Evolutionary conservation across 1,140 invertebrate species (phyloP), one percentile per base, ranked within the genome.

Genomic region (Caenorhabditis brenneri): DNA sequence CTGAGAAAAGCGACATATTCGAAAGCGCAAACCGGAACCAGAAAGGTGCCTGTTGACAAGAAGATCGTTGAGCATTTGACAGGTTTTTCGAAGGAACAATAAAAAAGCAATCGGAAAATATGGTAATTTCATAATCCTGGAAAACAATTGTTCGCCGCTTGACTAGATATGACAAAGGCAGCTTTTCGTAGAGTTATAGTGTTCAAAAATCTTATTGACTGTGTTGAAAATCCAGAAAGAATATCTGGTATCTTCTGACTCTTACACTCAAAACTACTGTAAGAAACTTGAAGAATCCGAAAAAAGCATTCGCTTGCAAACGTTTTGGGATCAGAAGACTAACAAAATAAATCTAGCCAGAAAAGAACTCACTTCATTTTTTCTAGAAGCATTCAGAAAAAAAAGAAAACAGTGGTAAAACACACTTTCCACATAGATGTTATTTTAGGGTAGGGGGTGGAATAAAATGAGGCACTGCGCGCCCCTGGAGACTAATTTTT

Each of bases 401-500:
- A 42, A 74, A 42, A 5, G 5, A 42, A 74, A 74, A 74, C 65
- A 42, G 65, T 74, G 36, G 29, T 7, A 24, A 22, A 5, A 7
- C 33, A 22, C 19, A 46, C 22, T 74, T 42, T 42, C 36, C 19
- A 4, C n/a, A 39, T 74, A 42, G 65, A 74, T 74, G 65, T 74
- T 74, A 74, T 74, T 74, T 74, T 74, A 74, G 65, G 65, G 65
- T 74, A 74, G 65, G 15, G 36, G 33, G 15, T 29, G 53, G 22
- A 36, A 74, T 74, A 74, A 74, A 74, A 74, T 74, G 65, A 74
- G 65, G 36, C 65, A 74, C 65, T 74, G 36, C 65, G 65, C 36
- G 65, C 65, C 65, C 65, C 65, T 74, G 65, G 65, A 74, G 65
- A 74, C 65, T 74, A 74, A 74, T 74, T 42, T 74, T 74, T 74